Percentiles rank a stretch among this genome's conserved stretches.
phyloP scores from a whole-genome alignment of 2,888 invertebrate species.

The Rotaria socialis region DNA sequence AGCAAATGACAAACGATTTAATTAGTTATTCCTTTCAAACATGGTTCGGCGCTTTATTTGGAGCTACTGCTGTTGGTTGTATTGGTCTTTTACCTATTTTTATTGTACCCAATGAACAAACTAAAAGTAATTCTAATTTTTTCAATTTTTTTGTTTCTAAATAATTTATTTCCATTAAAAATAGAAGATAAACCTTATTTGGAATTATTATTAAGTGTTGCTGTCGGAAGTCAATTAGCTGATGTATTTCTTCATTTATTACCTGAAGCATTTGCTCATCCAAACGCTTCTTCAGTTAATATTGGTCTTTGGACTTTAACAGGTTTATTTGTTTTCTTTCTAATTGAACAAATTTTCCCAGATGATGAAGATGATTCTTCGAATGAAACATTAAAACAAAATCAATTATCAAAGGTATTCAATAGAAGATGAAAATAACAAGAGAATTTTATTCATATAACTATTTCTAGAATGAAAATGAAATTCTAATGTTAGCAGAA shows the following conservation, averaged over 20 bases:
- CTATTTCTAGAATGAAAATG: neutral
- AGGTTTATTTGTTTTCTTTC: slow-evolving; percentile 83
- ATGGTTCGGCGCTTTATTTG: slow-evolving; percentile 39
- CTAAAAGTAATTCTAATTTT: neutral
- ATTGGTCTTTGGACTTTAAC: slow-evolving; percentile 72
- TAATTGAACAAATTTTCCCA: slow-evolving; percentile 79
- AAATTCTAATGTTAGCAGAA: neutral
- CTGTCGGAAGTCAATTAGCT: slow-evolving; percentile 86
- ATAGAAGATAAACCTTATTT: slow-evolving; percentile 55
- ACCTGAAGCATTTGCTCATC: slow-evolving; percentile 84
- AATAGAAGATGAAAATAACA: neutral
- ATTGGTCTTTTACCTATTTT: slow-evolving; percentile 41
- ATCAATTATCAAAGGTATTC: no score
- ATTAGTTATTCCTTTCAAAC: neutral
- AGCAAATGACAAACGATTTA: neutral
- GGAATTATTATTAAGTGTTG: slow-evolving; percentile 77
- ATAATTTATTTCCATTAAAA: neutral
- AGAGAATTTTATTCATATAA: neutral
- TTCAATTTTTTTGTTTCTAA: neutral
- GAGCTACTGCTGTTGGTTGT: slow-evolving; percentile 40
- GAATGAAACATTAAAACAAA: neutral
- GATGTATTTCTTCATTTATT: slow-evolving; percentile 90
- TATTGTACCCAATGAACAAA: slow-evolving; percentile 38
- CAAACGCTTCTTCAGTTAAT: slow-evolving; percentile 52
- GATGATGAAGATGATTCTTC: slow-evolving; percentile 42